These are phyloP conservation scores for Strix aluco DNA, from an alignment of 2,113 vertebrate genomes.

Conservation along the genomic window DNA sequence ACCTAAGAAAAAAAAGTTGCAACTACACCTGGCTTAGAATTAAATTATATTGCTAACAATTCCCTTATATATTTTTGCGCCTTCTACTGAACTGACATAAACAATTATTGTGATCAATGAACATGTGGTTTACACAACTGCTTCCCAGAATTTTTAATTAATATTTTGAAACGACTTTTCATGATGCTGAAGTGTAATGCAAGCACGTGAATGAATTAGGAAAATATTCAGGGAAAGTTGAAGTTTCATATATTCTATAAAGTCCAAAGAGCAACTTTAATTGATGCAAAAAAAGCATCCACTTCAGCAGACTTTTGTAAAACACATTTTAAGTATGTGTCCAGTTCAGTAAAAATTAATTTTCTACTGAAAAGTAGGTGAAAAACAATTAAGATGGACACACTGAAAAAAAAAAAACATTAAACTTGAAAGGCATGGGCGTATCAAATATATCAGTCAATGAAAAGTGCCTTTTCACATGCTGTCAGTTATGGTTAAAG, in stretches of 20 bases:
- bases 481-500: background rate
- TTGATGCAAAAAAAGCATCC: background rate
- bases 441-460: background rate
- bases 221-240: background rate
- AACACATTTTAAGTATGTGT: background rate
- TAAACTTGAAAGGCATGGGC: background rate
- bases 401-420: background rate
- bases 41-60: background rate
- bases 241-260: background rate
- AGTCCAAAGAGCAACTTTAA: background rate
- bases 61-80: background rate
- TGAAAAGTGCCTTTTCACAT: background rate
- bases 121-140: background rate
- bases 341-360: background rate
- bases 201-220: background rate
- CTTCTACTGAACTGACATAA: background rate
- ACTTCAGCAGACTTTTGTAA: background rate
- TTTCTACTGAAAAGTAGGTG: background rate
- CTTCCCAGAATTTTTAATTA: background rate
- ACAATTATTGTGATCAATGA: background rate
- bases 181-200: background rate
- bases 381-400: background rate
- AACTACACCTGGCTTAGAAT: background rate
- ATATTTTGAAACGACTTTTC: background rate
- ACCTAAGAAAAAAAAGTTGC: background rate